Percentiles rank a stretch among this genome's conserved stretches.
Conservation (phyloP, 2,888 invertebrate species). For the Chromoteleia sp. region DNA sequence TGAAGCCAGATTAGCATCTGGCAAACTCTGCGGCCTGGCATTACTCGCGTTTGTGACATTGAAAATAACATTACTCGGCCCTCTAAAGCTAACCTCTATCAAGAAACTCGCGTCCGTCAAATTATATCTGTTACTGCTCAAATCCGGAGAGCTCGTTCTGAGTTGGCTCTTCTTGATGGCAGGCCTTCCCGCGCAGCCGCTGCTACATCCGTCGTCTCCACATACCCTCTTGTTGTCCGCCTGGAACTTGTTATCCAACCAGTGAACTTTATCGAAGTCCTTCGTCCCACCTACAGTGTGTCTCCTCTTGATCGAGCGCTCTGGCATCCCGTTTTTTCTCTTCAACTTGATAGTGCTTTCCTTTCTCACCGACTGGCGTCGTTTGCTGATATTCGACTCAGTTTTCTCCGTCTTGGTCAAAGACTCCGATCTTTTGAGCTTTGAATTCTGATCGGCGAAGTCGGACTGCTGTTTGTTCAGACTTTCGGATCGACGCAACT, state of each 20-base stretch:
- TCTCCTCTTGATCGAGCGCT: slow-evolving; percentile 93
- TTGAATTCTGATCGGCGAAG: slow-evolving; percentile 82
- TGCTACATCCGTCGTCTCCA: slow-evolving; percentile 84
- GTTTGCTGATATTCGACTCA: slow-evolving; percentile 91
- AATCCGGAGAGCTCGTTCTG: slow-evolving; percentile 88
- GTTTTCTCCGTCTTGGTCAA: slow-evolving; percentile 91
- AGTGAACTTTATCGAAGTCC: slow-evolving; percentile 90
- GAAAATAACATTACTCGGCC: slow-evolving; percentile 86
- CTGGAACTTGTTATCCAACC: slow-evolving; percentile 86
- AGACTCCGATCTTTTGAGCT: slow-evolving; percentile 87
- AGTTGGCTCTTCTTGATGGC: slow-evolving; percentile 86
- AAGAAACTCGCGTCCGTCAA: slow-evolving; percentile 83
- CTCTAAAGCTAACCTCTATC: slow-evolving; percentile 86
- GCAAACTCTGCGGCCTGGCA: slow-evolving; percentile 86
- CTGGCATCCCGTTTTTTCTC: slow-evolving; percentile 92
- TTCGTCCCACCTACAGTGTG: slow-evolving; percentile 98
- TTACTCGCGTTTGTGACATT: slow-evolving; percentile 85
- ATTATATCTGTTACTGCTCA: slow-evolving; percentile 84
- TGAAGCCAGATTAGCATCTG: slow-evolving; percentile 84
- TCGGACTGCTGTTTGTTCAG: slow-evolving; percentile 83
- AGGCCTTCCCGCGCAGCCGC: slow-evolving; percentile 43
- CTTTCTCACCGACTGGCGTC: slow-evolving; percentile 85
- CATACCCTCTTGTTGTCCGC: slow-evolving; percentile 83
- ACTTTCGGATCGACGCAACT: slow-evolving; percentile 82
- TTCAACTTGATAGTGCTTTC: slow-evolving; percentile 88